These are phyloP conservation scores for Chelonoidis abingdonii DNA, from an alignment of 2,113 vertebrate species.

Conservation along the genomic window DNA sequence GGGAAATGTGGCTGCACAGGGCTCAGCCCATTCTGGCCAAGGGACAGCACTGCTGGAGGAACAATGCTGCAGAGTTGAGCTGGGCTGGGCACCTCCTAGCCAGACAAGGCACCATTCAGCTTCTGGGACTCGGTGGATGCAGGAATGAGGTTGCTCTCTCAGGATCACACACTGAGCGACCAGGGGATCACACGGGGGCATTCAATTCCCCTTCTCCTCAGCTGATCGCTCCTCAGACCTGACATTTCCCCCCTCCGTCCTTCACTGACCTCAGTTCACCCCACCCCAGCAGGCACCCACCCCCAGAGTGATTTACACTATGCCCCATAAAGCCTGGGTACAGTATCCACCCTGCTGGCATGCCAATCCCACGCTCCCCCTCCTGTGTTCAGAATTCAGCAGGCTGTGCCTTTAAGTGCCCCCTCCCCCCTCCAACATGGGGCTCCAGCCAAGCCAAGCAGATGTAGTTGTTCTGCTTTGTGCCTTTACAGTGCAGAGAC, in stretches of 20 bases:
- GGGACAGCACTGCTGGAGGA: neutral
- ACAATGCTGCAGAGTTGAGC: no score
- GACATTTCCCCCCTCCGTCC: neutral
- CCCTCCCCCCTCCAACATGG: neutral
- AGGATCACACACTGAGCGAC: neutral
- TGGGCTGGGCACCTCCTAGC: no score
- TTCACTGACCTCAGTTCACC: neutral
- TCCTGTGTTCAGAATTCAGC: neutral
- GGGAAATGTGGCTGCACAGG: neutral
- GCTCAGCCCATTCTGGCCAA: neutral
- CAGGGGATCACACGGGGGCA: neutral
- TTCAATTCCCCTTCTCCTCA: neutral
- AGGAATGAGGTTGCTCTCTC: neutral
- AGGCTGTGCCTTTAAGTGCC: neutral
- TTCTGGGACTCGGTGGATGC: neutral
- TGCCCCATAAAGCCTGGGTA: no score
- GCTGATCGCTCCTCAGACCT: neutral
- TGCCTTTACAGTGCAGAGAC: neutral
- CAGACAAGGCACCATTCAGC: no score
- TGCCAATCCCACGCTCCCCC: neutral
- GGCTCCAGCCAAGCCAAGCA: neutral
- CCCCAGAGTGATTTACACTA: neutral
- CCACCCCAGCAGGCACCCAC: no score
- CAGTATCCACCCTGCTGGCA: neutral
- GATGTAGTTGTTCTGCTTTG: neutral